Conservation (phyloP, 2,888 invertebrate genomes). For the Trachelus tabidus region DNA sequence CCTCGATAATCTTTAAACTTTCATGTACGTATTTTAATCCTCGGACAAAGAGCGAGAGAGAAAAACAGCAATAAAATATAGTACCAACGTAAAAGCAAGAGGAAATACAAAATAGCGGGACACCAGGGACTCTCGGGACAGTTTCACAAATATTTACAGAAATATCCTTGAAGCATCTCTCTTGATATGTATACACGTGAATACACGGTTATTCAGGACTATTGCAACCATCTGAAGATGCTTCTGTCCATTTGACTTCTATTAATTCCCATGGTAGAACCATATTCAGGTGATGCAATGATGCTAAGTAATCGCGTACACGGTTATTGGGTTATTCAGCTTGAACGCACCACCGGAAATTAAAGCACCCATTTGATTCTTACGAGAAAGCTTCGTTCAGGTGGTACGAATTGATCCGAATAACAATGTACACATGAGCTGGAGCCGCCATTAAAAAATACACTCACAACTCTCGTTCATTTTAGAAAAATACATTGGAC, state of each 20-base stretch:
- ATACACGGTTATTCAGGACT: neutral
- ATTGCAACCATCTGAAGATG: too few relatives aligned
- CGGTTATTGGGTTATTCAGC: neutral
- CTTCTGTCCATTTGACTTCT: too few relatives aligned
- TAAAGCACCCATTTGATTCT: neutral
- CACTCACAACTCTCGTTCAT: slow-evolving; percentile 12
- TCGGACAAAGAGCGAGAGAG: neutral
- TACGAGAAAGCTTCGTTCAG: neutral
- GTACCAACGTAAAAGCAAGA: neutral
- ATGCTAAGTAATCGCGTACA: too few relatives aligned
- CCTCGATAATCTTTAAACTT: neutral
- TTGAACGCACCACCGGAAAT: neutral
- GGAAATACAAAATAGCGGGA: neutral
- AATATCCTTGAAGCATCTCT: neutral
- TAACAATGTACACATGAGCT: neutral
- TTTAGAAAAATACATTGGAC: slow-evolving; percentile 60
- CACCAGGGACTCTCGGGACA: neutral
- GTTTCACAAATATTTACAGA: neutral
- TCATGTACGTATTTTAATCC: neutral
- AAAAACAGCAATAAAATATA: neutral
- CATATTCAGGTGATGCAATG: too few relatives aligned
- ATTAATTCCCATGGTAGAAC: too few relatives aligned
- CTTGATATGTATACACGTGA: neutral
- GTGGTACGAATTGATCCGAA: neutral
- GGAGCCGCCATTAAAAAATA: neutral